Base-by-base conservation (phyloP, 2,113 vertebrate species). In the Leptocoma aspasia region DNA sequence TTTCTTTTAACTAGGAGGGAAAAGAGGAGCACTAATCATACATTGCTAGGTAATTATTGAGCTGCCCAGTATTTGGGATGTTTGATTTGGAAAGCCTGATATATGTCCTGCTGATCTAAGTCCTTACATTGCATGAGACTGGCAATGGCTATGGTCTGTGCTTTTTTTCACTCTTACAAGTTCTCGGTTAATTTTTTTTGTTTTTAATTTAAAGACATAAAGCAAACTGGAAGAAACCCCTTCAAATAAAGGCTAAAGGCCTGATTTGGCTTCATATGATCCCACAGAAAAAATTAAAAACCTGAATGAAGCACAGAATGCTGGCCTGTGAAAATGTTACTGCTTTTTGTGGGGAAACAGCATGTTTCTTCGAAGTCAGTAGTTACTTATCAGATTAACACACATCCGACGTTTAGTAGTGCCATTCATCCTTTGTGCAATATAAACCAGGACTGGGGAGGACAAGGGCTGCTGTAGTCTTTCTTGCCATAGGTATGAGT, bases 341-440 rank as follows among this genome's bases (percentile, higher is more conserved):
- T 4, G 0, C 9, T 75, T 93, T 24, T 68, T 70, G 15, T 27
- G 13, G 56, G 42, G 35, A 80, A 70, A 27, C 15, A 31, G 13
- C 44, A 56, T 2, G 4, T 82, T 31, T 71, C 72, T 88, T 88
- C 19, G 21, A 61, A 71, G 37, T 24, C 2, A 18, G 28, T 56
- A 56, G 54, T 53, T 91, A 23, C 6, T 80, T 93, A 27, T 2
- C 7, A 83, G 45, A 13, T 69, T 57, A 61, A 54, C 13, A 24
- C 7, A 20, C 7, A 14, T 42, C 4, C 1, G 6, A 4, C 0
- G 0, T 47, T 56, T 64, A 52, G 26, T 66, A 28, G 24, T 66
- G 10, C 15, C 42, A 42, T 86, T 42, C n/a, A 33, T 60, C 28
- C 60, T 80, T 42, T 30, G 21, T 69, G 31, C 5, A 3, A 61